A percentile compares a stretch with the other conserved stretches of the same genome.
Evolutionary conservation across 2,888 invertebrate genomes (phyloP).

Genomic region (Girardia tigrina): DNA sequence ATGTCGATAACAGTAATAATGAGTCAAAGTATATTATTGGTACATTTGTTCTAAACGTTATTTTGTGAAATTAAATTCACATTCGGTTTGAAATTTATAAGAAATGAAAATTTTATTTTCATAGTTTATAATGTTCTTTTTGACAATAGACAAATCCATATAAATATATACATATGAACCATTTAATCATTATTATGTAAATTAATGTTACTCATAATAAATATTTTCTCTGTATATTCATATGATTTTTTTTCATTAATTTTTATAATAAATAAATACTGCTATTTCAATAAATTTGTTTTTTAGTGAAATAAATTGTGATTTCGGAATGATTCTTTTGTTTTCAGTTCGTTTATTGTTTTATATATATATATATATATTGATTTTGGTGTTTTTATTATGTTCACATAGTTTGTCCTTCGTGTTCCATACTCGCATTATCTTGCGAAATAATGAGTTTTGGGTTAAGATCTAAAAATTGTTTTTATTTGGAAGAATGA

Average conservation of each 20-base stretch:
- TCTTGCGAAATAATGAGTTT: too few relatives aligned
- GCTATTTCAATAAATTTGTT: neutral
- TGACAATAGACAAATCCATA: neutral
- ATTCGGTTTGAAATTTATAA: neutral
- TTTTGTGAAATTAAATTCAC: neutral
- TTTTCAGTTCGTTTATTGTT: too few relatives aligned
- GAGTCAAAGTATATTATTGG: neutral
- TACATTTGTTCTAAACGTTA: neutral
- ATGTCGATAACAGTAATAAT: neutral
- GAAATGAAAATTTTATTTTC: neutral
- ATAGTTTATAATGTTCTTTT: neutral
- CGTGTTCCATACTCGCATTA: too few relatives aligned
- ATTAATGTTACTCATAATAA: slow-evolving; percentile 23
- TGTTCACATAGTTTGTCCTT: too few relatives aligned
- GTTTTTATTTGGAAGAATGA: too few relatives aligned
- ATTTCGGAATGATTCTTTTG: too few relatives aligned
- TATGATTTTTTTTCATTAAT: slow-evolving; percentile 23
- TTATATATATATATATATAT: too few relatives aligned
- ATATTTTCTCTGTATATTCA: slow-evolving; percentile 23
- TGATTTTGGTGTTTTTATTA: too few relatives aligned
- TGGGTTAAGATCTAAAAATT: too few relatives aligned
- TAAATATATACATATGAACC: slow-evolving; percentile 17
- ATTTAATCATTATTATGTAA: slow-evolving; percentile 9
- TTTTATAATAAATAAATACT: slow-evolving; percentile 10
- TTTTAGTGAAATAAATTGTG: too few relatives aligned